Conservation (phyloP, 2,797 vertebrate species). For the Takifugu ocellatus region DNA sequence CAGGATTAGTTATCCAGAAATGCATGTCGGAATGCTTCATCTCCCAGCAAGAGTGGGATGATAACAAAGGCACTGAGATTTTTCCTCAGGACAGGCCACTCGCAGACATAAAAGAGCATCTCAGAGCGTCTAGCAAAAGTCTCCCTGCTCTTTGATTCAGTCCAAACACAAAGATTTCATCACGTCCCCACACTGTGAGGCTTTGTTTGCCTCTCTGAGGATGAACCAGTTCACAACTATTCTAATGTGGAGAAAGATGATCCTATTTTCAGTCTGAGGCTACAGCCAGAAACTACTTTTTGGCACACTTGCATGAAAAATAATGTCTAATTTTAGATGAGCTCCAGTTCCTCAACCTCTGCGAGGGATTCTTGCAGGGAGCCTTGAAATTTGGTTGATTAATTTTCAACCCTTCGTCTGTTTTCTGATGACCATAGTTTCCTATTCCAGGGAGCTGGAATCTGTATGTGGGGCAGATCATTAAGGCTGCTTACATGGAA, state of each 20-base stretch:
- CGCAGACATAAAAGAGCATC: slow-evolving; percentile 11
- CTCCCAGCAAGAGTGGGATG: background rate
- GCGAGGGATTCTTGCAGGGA: background rate
- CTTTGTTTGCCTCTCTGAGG: slow-evolving; percentile 1
- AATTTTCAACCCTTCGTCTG: no score
- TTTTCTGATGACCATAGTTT: no score
- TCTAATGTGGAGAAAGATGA: background rate
- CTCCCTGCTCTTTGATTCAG: slow-evolving; percentile 8
- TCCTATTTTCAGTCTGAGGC: background rate
- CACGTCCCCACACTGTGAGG: background rate
- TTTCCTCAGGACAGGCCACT: background rate
- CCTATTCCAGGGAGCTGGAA: no score
- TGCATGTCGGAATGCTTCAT: background rate
- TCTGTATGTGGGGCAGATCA: no score
- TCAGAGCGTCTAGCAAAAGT: background rate
- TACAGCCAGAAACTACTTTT: background rate
- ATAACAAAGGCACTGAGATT: background rate
- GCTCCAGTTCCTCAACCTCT: background rate
- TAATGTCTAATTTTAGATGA: background rate
- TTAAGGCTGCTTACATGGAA: no score
- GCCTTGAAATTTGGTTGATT: background rate
- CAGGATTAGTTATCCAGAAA: background rate
- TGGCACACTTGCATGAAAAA: background rate
- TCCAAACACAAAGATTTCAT: slow-evolving; percentile 9
- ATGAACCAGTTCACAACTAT: background rate